phyloP scores from a whole-genome alignment of 1,140 invertebrate genomes.

The Helicoverpa zea region DNA sequence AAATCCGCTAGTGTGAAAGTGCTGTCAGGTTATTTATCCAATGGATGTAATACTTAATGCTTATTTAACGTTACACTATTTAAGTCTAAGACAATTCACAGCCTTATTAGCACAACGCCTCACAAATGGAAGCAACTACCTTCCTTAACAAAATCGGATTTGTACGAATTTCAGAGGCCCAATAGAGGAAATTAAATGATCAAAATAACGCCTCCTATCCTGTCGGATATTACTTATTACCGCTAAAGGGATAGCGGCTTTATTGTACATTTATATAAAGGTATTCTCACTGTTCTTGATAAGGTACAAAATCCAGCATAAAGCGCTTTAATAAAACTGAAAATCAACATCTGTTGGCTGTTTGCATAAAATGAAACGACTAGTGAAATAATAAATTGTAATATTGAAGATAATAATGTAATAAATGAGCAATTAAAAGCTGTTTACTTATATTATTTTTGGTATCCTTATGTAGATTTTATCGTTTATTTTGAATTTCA shows the following conservation, averaged over 20 bases:
- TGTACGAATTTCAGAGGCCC: slow-evolving; percentile 23
- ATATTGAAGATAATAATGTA: too few relatives aligned
- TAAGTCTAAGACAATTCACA: background rate
- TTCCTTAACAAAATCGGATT: slow-evolving; percentile 21
- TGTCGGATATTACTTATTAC: slow-evolving; percentile 46
- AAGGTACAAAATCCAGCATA: background rate
- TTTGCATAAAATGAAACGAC: background rate
- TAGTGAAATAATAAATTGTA: too few relatives aligned
- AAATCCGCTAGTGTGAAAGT: too few relatives aligned
- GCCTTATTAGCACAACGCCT: background rate
- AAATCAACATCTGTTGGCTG: background rate
- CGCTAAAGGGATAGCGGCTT: background rate
- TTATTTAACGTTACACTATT: too few relatives aligned
- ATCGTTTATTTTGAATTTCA: too few relatives aligned
- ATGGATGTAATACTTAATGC: too few relatives aligned
- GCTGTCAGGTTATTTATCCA: too few relatives aligned
- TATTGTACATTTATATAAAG: background rate
- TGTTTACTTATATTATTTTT: too few relatives aligned
- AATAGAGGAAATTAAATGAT: slow-evolving; percentile 49
- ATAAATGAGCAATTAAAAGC: too few relatives aligned
- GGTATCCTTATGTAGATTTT: too few relatives aligned
- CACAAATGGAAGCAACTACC: background rate
- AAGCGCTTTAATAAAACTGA: background rate
- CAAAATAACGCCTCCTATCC: slow-evolving; percentile 44
- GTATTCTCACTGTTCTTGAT: background rate